Base-by-base conservation (phyloP, 2,888 invertebrate genomes). In the Ceraclea dissimilis region DNA sequence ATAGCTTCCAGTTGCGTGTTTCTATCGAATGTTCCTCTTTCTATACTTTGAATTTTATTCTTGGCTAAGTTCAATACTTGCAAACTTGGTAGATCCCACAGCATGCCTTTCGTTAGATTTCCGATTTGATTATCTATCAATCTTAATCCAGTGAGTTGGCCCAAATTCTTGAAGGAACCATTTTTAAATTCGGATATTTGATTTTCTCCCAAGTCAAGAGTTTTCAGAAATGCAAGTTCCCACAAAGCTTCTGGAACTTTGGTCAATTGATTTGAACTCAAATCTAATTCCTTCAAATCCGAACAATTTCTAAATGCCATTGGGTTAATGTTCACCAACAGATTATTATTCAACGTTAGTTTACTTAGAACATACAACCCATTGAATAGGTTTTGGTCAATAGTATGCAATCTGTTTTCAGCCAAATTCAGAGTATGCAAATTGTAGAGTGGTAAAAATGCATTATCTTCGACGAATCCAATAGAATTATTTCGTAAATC, bases 161-260 rank as follows among this genome's bases (percentile, higher is more conserved):
- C 85, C 53, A 96, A 77, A 69, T 91, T 90, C 68, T 83, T 84
- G 68, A 96, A 89, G 2, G 91, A 89, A 56, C 89, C 89, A 67
- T 93, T 91, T 67, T 80, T 83, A 63, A 97, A 87, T 52, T 82
- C 82, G 43, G 83, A 83, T 66, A 97, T 90, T 71, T 88, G 86
- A 76, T 96, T 97, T 73, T 94, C 93, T 51, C 93, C 93, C 66
- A 97, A 78, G 71, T 94, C 93, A 53, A 97, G 79, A 1, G 90
- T 90, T 72, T 91, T 90, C 62, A 96, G 75, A 70, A 91, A 87
- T 50, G 87, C 82, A 55, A 93, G 75, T 67, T 89, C 90, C 71
- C 85, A 84, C 58, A 93, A 74, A 2, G 91, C 91, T 67, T 87
- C 86, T 4, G 94, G 93, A 61, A 94, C 86, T 63, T 85, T 82